Base-by-base conservation (phyloP, 35 echinoderm and acorn worm species). In the Holothuria glaberrima region DNA sequence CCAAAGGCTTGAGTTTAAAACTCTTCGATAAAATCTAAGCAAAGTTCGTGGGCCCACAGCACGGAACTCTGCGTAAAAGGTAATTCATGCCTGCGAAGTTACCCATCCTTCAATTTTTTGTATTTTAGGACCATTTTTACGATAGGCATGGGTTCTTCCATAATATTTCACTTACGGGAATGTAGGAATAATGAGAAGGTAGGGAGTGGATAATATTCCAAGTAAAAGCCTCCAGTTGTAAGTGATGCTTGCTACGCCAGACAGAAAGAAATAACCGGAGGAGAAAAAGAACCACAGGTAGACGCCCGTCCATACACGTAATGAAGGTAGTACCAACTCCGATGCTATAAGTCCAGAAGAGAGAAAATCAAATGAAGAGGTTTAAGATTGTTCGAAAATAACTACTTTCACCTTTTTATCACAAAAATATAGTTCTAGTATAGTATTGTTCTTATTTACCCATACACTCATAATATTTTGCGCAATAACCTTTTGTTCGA, bases 211-310 rank as follows among this genome's bases (percentile, higher is more conserved):
- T 21, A 78, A 52, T 38, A 78, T 78, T 3, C 20, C 74, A n/a
- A 10, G 4, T n/a, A 78, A 48, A 50, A 78, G 29, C n/a, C 74
- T 30, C 74, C 74, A 78, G 38, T 28, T 78, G 22, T 78, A 78
- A 0, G 74, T 78, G 33, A 78, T 19, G 74, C 20, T 48, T 16
- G 74, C 74, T 33, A n/a, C 22, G 25, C 74, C 74, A 22, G 74
- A 78, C 44, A 78, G 14, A 25, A 78, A 78, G 44, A 78, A 78
- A 48, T 78, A 78, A 24, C 74, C 74, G 50, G 50, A 13, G 12
- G 74, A 78, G 29, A 78, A 78, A 22, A 78, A 35, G n/a, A 78
- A 50, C 74, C 74, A 78, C 74, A 78, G 12, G 20, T 12, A 48
- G 1, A 78, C 74, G 0, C 74, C 74, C 4, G 74, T 78, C 21